phyloP scores from a whole-genome alignment of 2,797 vertebrate species.

The Crax fasciolata region DNA sequence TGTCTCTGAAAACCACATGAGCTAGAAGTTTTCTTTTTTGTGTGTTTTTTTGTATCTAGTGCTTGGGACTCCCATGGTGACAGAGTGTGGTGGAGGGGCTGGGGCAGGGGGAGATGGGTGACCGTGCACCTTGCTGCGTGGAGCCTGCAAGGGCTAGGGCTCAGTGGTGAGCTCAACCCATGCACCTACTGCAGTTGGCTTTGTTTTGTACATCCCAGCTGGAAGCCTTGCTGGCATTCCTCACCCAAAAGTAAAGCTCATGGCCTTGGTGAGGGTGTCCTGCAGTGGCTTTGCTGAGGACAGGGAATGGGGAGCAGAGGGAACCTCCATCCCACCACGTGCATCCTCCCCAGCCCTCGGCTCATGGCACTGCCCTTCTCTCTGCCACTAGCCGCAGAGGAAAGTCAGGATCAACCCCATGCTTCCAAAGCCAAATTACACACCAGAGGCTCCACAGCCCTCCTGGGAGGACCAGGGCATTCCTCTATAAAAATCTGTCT shows the following conservation, averaged over 20 bases:
- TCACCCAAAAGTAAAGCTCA: fast-evolving
- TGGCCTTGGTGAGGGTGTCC: not conserved
- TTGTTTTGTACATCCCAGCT: not conserved
- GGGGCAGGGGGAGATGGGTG: not conserved
- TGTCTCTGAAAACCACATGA: not conserved
- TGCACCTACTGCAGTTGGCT: not conserved
- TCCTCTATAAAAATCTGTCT: constrained; percentile 53
- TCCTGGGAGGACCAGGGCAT: not conserved
- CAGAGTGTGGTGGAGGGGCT: not conserved
- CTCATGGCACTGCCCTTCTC: not conserved
- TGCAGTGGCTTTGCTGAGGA: not conserved
- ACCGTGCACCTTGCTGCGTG: not conserved
- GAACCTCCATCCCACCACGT: too few species aligned
- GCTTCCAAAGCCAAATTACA: constrained; percentile 60
- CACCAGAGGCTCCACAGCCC: not conserved
- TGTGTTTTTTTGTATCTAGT: not conserved
- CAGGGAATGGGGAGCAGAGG: not conserved
- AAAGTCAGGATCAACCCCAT: constrained; percentile 28
- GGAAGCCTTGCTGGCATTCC: not conserved
- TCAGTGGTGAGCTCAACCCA: not conserved
- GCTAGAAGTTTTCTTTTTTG: not conserved
- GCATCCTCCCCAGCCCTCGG: not conserved
- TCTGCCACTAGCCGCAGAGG: not conserved
- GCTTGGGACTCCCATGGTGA: not conserved
- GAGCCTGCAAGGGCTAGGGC: not conserved